These are phyloP conservation scores for Channa argus DNA, from an alignment of 2,113 vertebrate species.

Conservation along the genomic window DNA sequence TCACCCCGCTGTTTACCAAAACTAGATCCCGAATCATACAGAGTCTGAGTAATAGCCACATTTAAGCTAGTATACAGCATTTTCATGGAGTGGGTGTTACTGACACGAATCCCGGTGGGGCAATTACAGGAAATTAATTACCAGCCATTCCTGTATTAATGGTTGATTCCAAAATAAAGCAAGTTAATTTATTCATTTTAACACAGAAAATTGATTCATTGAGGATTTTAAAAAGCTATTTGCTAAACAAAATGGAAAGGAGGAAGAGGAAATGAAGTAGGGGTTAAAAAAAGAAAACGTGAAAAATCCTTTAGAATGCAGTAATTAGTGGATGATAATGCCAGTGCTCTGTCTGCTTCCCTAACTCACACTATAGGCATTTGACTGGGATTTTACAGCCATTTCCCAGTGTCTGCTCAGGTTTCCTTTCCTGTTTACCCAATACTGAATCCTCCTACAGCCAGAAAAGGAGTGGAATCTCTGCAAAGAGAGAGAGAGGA, in stretches of 20 bases:
- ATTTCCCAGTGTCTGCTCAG: slow-evolving; percentile 59
- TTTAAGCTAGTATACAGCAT: slow-evolving; percentile 78
- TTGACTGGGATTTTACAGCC: slow-evolving; percentile 45
- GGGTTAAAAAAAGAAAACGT: slow-evolving; percentile 81
- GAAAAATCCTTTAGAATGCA: slow-evolving; percentile 74
- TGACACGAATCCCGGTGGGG: slow-evolving; percentile 82
- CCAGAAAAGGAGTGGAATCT: slow-evolving; percentile 75
- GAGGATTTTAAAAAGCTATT: slow-evolving; percentile 83
- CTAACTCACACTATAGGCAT: slow-evolving; percentile 66
- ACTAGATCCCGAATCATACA: slow-evolving; percentile 51
- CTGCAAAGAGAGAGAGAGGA: slow-evolving; percentile 53
- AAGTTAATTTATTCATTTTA: slow-evolving; percentile 81
- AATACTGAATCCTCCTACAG: slow-evolving; percentile 40
- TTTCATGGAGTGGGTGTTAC: slow-evolving; percentile 78
- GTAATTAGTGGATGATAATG: slow-evolving; percentile 77
- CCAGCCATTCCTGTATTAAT: slow-evolving; percentile 80
- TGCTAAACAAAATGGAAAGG: slow-evolving; percentile 77
- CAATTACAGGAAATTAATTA: slow-evolving; percentile 85
- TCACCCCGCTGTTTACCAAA: slow-evolving; percentile 31
- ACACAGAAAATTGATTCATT: slow-evolving; percentile 80
- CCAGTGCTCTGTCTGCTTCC: slow-evolving; percentile 52
- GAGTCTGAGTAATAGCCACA: slow-evolving; percentile 62
- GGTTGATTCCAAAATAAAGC: slow-evolving; percentile 83
- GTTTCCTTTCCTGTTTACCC: slow-evolving; percentile 78
- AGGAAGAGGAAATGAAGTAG: slow-evolving; percentile 68